Evolutionary conservation across 1,140 invertebrate species (phyloP), one percentile per base, ranked within the genome.

Genomic region (Lethrus apterus): DNA sequence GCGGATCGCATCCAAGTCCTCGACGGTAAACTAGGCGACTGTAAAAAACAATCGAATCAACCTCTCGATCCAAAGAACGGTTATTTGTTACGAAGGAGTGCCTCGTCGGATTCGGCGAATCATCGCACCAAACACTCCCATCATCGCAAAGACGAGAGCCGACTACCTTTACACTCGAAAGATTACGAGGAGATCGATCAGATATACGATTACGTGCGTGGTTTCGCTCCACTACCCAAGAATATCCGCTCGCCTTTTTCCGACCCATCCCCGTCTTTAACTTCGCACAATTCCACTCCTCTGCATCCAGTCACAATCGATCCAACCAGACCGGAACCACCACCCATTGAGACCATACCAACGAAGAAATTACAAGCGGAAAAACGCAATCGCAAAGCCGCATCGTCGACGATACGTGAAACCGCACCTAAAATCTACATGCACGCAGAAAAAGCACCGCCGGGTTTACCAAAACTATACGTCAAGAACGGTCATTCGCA

Each of bases 181-280:
- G 88, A 94, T 54, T 93, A 94, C 68, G 89, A 94, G 56, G 92
- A 97, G 69, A 93, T 95, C 53, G 92, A 97, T 72, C 89, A 94
- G 68, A 92, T 97, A 47, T 97, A 97, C 65, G 89, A 93, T 62
- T 96, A 95, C 64, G 90, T 97, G 0, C 73, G 92, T 33, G 92
- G 92, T 0, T 87, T 93, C 57, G 86, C 87, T 9, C 89, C 90
- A 0, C 71, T 93, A 20, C 89, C 89, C 0, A 90, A 89, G 63
- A 85, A 78, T 59, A 75, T 86, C 18, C 77, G 82, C 48, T 79
- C 80, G 0, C 79, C 78, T 1, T 84, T 81, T 56, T 74, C 76
- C 20, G 69, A 72, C 50, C 64, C 70, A 10, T 70, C 71, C 21
- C 65, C 65, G 23, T 65, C 70, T 38, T 51, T 68, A 18, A 65